Evolutionary conservation across 2,888 invertebrate species (phyloP), one percentile per base, ranked within the genome.

Genomic region (Cryptus viduatorius): DNA sequence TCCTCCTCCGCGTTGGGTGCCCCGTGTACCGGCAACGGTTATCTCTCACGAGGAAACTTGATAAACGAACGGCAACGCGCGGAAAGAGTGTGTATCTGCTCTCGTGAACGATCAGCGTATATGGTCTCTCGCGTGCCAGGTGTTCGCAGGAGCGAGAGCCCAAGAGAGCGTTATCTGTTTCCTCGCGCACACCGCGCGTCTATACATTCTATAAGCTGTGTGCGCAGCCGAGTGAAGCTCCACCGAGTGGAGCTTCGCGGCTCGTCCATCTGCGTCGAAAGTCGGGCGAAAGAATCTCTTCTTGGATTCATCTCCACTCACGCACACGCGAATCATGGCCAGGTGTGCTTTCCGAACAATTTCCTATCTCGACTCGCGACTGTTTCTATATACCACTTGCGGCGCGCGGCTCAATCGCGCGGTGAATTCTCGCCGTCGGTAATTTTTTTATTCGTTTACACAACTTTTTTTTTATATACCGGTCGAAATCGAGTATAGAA

Each of bases 41-140:
- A 83, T 83, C 83, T 71, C 83, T 80, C 79, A 14, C 56, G 76
- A 80, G 80, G 37, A 80, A 80, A 77, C 83, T 77, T 76, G 83
- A 83, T 83, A 83, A 48, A 79, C 69, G 69, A 37, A 37, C 75
- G 12, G 56, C 24, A 72, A 64, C 61, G 73, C 64, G n/a, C 61
- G 61, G 29, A 44, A 48, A 75, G 48, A 64, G 29, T 53, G 37
- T 50, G 46, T 68, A 46, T 53, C 42, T 19, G 56, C 24, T 56
- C 24, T 56, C 56, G 56, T 10, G 56, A 56, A 10, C 56, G 24
- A 56, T 56, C 56, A 8, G 56, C 56, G 10, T 12, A 19, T 12
- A 24, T 4, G 56, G 50, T 12, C 46, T 56, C 44, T n/a, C 29
- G 29, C 48, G 19, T 44, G 19, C n/a, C 61, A 61, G 61, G 61